Evolutionary conservation across 2,888 invertebrate species (phyloP).

Genomic region (Xestia c-nigrum): DNA sequence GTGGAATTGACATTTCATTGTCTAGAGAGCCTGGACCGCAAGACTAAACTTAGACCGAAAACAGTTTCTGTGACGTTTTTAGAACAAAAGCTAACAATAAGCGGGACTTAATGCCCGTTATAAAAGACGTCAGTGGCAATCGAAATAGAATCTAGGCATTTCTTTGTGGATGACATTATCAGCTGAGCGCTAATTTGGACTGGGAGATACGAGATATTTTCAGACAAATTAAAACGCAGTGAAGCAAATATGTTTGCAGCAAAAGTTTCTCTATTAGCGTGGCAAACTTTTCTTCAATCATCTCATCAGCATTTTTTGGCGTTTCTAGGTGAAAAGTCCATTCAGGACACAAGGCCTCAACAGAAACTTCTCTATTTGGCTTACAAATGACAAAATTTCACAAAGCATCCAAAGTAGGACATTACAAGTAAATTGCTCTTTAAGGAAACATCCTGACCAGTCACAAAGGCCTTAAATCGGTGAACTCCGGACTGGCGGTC

Average conservation of each 20-base stretch:
- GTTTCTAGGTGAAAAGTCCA: background rate
- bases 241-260: conserved; percentile 3
- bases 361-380: conserved; percentile 21
- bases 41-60: conserved; percentile 48
- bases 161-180: conserved; percentile 38
- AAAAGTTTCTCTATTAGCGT: background rate
- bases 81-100: conserved; percentile 58
- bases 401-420: conserved; percentile 27
- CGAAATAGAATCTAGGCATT: conserved; percentile 51
- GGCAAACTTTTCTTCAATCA: background rate
- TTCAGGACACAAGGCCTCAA: conserved; percentile 15
- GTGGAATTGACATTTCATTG: conserved; percentile 53
- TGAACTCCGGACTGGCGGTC: conserved; percentile 17
- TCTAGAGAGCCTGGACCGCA: conserved; percentile 36
- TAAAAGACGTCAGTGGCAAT: conserved; percentile 39
- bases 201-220: conserved; percentile 11
- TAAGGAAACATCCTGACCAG: conserved; percentile 40
- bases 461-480: conserved; percentile 28
- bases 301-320: background rate
- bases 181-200: conserved; percentile 26
- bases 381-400: conserved; percentile 46
- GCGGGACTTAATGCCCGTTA: conserved; percentile 26
- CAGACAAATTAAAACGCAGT: background rate
- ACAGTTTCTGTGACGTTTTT: conserved; percentile 45
- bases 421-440: conserved; percentile 44